Evolutionary conservation across 2,888 invertebrate genomes (phyloP), one percentile per base, ranked within the genome.

Genomic region (Adelognathus sp.): DNA sequence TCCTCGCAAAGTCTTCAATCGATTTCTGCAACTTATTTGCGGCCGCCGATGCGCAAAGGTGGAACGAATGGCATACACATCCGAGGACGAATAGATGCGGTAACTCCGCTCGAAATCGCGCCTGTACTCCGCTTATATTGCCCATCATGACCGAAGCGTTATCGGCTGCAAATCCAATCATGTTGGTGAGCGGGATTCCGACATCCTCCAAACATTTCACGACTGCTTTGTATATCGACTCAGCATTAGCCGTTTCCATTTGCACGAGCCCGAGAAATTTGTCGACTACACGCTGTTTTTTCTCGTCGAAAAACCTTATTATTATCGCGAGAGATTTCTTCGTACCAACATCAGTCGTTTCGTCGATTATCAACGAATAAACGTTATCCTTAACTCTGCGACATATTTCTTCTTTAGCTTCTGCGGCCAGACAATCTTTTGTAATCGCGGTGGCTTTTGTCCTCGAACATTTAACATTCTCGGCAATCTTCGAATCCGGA

Each of bases 401-500:
- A 16, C 36, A 58, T 4, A 58, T 58, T 58, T 36, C n/a, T n/a
- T n/a, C n/a, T n/a, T n/a, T n/a, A 39, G 9, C 39, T 50, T 50
- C 7, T 24, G 24, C 1, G 24, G 50, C 9, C n/a, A n/a, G 36
- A 11, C 18, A 2, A 6, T 33, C 18, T 9, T 56, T 31, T 33
- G 33, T 18, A 5, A 3, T 18, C 3, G 58, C 58, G 9, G 52
- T 67, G 50, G 78, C 70, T 79, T 82, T 82, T 24, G 74, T 79
- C 77, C 81, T 33, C 33, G 71, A 72, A 71, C 72, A 79, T 31
- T 66, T 79, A n/a, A 77, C 44, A 18, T 14, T 27, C 69, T 79
- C 74, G 5, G 81, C 81, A 16, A 82, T 64, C 44, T 82, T 70
- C 5, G 76, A 81, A 72, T 73, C 76, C 1, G 81, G 79, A 21